These are phyloP conservation scores for Ctenochaetus hawaiiensis DNA, from an alignment of 2,797 vertebrate species.

Conservation along the genomic window DNA sequence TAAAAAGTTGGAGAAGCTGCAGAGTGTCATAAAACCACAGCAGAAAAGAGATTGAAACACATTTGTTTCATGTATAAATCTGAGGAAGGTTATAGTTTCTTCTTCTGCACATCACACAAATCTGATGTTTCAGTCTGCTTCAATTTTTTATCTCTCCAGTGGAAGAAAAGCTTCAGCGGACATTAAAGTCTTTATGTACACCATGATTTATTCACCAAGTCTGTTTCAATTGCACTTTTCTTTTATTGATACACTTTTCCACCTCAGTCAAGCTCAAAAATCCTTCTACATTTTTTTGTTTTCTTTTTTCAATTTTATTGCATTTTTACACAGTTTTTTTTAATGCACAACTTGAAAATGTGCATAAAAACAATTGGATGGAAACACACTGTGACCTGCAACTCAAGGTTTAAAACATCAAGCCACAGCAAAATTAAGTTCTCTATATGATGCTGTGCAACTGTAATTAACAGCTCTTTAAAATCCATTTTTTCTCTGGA, in stretches of 20 bases:
- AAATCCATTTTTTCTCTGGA: constrained; percentile 86
- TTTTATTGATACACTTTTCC: background rate
- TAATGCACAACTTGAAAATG: background rate
- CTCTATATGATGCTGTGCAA: constrained; percentile 77
- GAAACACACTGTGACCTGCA: constrained; percentile 22
- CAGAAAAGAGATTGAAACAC: too few relatives aligned
- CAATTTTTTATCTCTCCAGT: background rate
- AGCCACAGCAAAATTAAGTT: constrained; percentile 73
- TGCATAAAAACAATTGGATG: background rate
- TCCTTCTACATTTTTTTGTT: too few relatives aligned
- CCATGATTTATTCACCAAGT: background rate
- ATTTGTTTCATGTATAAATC: background rate
- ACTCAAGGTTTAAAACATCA: constrained; percentile 60
- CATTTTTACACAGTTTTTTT: background rate
- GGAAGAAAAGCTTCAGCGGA: background rate
- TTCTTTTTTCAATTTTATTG: background rate
- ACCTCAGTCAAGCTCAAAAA: background rate
- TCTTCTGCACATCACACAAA: background rate
- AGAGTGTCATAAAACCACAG: too few relatives aligned
- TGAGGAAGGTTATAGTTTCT: background rate
- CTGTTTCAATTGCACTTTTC: background rate
- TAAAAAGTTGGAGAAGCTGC: background rate
- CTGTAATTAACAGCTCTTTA: constrained; percentile 87
- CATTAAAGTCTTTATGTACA: background rate
- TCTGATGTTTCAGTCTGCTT: background rate